Conservation (phyloP, 2,888 invertebrate genomes). For the Thysanoteuthis rhombus region DNA sequence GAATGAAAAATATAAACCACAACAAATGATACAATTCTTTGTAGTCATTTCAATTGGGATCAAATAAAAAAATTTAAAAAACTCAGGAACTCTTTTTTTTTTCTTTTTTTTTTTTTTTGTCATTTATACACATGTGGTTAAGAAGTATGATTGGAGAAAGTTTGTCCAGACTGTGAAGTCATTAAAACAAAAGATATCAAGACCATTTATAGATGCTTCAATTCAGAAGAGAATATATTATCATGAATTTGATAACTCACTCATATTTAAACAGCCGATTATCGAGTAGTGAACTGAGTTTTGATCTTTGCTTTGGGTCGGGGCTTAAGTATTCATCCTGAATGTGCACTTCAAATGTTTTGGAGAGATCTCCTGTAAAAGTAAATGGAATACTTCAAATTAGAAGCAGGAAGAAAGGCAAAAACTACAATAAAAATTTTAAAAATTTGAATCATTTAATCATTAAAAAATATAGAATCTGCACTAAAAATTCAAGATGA, state of each 20-base stretch:
- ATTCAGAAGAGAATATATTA: neutral
- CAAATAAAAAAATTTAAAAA: neutral
- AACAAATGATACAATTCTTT: no score
- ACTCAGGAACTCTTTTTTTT: no score
- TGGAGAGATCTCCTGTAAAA: constrained; percentile 53
- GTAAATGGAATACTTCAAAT: neutral
- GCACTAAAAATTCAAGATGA: no score
- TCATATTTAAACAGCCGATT: constrained; percentile 60
- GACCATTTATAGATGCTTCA: neutral
- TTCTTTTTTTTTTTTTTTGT: no score
- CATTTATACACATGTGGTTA: no score
- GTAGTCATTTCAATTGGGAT: no score
- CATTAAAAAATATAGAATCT: no score
- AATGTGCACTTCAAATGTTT: constrained; percentile 70
- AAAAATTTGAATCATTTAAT: no score
- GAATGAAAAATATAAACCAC: no score
- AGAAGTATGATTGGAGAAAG: neutral
- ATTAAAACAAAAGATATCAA: neutral
- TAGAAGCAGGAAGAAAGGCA: neutral
- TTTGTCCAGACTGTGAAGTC: neutral
- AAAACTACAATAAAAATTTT: neutral
- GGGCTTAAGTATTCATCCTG: constrained; percentile 76
- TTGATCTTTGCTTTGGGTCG: constrained; percentile 76
- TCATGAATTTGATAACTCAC: neutral
- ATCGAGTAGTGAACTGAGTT: constrained; percentile 71